These are phyloP conservation scores for Actenoides lindsayi DNA, from an alignment of 2,113 vertebrate species.

Conservation along the genomic window DNA sequence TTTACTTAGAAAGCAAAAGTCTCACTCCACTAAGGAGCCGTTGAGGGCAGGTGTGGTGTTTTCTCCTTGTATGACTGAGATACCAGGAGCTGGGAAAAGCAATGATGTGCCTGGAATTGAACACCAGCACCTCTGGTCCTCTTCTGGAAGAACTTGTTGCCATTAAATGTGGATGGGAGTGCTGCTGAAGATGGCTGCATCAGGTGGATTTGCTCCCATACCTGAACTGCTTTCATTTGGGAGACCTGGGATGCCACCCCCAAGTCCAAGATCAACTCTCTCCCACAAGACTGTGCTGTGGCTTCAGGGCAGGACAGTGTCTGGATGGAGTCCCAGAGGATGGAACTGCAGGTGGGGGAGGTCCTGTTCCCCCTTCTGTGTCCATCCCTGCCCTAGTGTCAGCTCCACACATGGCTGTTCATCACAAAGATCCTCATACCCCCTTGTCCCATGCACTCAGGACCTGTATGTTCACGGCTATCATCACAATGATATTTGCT, in stretches of 20 bases:
- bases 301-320: background rate
- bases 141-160: background rate
- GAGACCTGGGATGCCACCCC: background rate
- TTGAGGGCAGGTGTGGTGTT: background rate
- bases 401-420: rapidly evolving
- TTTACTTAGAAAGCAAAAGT: background rate
- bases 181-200: background rate
- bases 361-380: background rate
- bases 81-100: background rate
- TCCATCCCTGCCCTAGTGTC: rapidly evolving
- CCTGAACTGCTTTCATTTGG: background rate
- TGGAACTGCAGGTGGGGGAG: background rate
- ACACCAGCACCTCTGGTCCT: background rate
- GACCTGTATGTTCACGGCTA: background rate
- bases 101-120: rapidly evolving
- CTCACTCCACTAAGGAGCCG: background rate
- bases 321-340: background rate
- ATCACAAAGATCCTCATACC: background rate
- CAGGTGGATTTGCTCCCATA: background rate
- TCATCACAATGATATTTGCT: background rate
- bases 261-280: too few species aligned
- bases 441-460: background rate
- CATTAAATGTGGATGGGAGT: background rate
- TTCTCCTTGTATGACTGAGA: background rate
- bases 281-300: background rate